Base-by-base conservation (phyloP, 2,113 vertebrate species). In the Sphyrna mokarran region DNA sequence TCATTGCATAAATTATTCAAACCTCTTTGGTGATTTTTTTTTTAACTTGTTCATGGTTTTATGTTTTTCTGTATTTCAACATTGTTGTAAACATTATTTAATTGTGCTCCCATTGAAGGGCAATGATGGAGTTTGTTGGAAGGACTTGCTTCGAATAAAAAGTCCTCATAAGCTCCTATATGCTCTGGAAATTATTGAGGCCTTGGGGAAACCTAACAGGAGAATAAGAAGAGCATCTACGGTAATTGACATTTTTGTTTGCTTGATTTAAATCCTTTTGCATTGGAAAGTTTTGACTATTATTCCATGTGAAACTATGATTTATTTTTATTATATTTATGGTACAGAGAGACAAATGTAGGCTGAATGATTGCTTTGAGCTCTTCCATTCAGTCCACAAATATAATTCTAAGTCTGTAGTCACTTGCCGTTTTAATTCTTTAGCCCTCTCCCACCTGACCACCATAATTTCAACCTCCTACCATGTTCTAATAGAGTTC, bases 151-250 rank as follows among this genome's bases (percentile, higher is more conserved):
- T 96, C 97, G 98, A 97, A 99, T 99, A 87, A 99, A 99, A 97
- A 99, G 99, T 96, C 98, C 99, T 66, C 99, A 99, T 97, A 99
- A 99, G 97, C 98, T 99, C 96, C 97, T 99, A 58, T 99, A 99
- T 7, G 98, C 99, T 26, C 97, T 99, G 97, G 99, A 99, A 97
- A 99, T 99, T 96, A 99, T 99, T 69, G 99, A 99, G 97, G 98
- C 99, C 54, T 97, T 99, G 96, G 99, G 99, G 13, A 99, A 99
- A 97, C 99, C 99, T 96, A 99, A 99, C 97, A 97, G 99, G 96
- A 98, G 99, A 96, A 99, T 99, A 97, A 98, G 99, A 96, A 97
- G 99, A 95, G 99, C 99, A 97, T 99, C 99, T 0, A 99, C 99
- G 96, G 99, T 99, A 97, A 97, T 76, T 94, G 40, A 95, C 2